Percentiles rank a stretch among this genome's conserved stretches.
Evolutionary conservation across 2,888 invertebrate genomes (phyloP).

Genomic region (Agrotis exclamationis): DNA sequence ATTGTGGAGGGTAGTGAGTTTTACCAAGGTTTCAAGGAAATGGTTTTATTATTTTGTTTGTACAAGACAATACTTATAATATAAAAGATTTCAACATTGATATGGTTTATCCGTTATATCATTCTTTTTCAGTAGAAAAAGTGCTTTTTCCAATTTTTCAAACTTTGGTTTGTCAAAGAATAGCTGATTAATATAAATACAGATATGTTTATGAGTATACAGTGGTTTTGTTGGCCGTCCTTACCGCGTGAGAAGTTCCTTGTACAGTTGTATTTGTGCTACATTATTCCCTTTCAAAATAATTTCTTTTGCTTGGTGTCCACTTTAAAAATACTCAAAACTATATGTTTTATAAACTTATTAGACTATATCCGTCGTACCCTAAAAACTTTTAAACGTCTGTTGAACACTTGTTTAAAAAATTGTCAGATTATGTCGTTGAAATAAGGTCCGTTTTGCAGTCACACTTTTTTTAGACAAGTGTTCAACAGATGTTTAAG

Average conservation of each 20-base stretch:
- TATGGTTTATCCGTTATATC: conserved; percentile 1
- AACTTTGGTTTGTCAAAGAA: conserved; percentile 35
- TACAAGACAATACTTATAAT: not conserved
- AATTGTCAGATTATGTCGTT: too few relatives aligned
- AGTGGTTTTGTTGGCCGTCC: conserved; percentile 72
- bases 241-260: conserved; percentile 70
- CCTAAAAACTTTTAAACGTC: too few relatives aligned
- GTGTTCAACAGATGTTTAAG: too few relatives aligned
- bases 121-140: conserved; percentile 3
- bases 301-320: conserved; percentile 45
- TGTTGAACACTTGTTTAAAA: too few relatives aligned
- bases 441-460: too few relatives aligned
- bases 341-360: too few relatives aligned
- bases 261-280: conserved; percentile 53
- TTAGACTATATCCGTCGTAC: too few relatives aligned
- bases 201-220: conserved; percentile 44
- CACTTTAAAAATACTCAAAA: conserved; percentile 8
- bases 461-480: too few relatives aligned
- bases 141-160: conserved; percentile 15
- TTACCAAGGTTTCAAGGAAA: conserved; percentile 5
- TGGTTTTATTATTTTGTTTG: not conserved
- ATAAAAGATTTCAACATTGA: conserved; percentile 1
- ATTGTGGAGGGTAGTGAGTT: not conserved
- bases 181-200: conserved; percentile 44
- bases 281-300: conserved; percentile 40